Evolutionary conservation across 2,888 invertebrate genomes (phyloP), one percentile per base, ranked within the genome.

Genomic region (Hyles lineata): DNA sequence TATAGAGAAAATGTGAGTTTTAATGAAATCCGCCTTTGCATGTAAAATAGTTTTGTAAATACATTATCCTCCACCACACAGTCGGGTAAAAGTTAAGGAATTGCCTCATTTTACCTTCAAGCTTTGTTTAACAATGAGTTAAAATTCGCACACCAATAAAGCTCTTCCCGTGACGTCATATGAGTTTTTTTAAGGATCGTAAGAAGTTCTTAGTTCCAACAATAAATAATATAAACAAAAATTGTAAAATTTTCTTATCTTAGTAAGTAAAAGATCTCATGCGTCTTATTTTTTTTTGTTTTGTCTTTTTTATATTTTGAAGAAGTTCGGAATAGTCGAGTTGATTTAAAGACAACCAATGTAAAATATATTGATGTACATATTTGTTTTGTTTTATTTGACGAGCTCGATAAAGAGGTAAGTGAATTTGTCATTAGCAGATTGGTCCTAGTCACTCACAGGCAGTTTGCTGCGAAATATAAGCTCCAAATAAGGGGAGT

Each of bases 331-430:
- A 91, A 90, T 90, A 93, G 93, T 93, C 91, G 93, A 93, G 92
- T 94, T 92, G 94, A 93, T 93, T 93, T 93, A 93, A 94, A 94
- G 94, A 94, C 94, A 94, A 94, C 93, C 92, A 93, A 92, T 94
- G 94, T 94, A 94, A 94, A 94, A 92, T 93, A 94, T 94, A 94
- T 94, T 93, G 94, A 94, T 94, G 94, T 94, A 94, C 92, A 93
- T 93, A 93, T 71, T 78, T 80, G 75, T 78, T 80, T 85, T 83
- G 89, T 93, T 91, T 91, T 81, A 90, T 90, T 91, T 80, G 32
- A 55, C 17, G 19, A 61, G 35, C 15, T 19, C 32, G 21, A 11
- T 0, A 32, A 11, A 9, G 5, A 15, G 29, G 55, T 29, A 32
- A 32, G 55, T 29, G 11, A 32, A 55, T 17, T 19, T 69, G 50